Evolutionary conservation across 2,888 invertebrate species (phyloP).

Genomic region (Steinernema hermaphroditum): DNA sequence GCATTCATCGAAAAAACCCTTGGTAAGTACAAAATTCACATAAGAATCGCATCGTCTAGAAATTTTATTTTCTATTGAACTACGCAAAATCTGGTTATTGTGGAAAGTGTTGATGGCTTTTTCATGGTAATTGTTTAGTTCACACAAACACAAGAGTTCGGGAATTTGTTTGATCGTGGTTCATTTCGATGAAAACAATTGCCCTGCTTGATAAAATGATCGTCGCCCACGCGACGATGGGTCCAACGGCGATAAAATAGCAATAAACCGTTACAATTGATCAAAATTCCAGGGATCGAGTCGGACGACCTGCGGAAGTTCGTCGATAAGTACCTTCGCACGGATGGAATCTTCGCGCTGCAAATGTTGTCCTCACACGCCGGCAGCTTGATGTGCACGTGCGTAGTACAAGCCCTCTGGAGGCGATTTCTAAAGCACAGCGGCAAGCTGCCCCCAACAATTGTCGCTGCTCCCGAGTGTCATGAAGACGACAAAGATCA

Average conservation of each 20-base stretch:
- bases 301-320: slow-evolving; percentile 48
- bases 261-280: no score
- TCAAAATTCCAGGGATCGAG: slow-evolving; percentile 31
- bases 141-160: no score
- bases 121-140: no score
- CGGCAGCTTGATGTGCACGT: slow-evolving; percentile 40
- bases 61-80: no score
- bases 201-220: no score
- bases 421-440: slow-evolving; percentile 9
- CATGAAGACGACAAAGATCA: slow-evolving; percentile 12
- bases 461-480: background rate
- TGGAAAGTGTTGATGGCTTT: no score
- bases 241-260: background rate
- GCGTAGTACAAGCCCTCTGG: slow-evolving; percentile 20
- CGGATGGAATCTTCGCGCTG: slow-evolving; percentile 64
- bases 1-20: slow-evolving; percentile 51
- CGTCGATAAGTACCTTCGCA: slow-evolving; percentile 61
- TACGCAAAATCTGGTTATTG: no score
- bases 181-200: no score
- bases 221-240: no score
- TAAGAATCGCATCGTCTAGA: no score
- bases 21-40: no score
- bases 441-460: slow-evolving; percentile 11
- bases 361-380: slow-evolving; percentile 59
- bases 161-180: no score